Evolutionary conservation across 2,113 vertebrate species (phyloP).

Genomic region (Vidua macroura): DNA sequence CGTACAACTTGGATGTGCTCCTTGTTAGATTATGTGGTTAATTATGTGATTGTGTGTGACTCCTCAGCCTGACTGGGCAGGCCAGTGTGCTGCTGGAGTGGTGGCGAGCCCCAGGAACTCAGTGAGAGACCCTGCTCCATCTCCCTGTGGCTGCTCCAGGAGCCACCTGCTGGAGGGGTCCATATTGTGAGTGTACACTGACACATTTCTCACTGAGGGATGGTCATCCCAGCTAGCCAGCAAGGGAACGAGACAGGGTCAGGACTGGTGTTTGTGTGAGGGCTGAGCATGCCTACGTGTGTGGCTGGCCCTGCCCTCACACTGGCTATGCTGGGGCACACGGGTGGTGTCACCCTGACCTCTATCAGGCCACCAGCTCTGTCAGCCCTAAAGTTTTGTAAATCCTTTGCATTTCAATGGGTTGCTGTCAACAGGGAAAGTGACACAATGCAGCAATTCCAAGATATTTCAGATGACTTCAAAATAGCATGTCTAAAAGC

Average conservation of each 20-base stretch:
- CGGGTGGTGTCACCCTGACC: background rate
- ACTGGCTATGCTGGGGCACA: background rate
- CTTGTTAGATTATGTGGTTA: background rate
- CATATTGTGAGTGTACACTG: fast-evolving
- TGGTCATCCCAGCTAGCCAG: too few species aligned
- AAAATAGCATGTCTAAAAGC: background rate
- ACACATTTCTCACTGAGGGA: background rate
- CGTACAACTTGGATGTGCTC: fast-evolving
- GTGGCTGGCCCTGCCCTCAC: fast-evolving
- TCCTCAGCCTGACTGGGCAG: background rate
- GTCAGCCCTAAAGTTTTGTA: background rate
- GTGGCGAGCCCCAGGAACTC: background rate
- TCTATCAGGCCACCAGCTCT: background rate
- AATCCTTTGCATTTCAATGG: background rate
- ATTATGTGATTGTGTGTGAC: too few species aligned
- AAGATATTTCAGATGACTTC: background rate
- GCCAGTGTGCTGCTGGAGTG: background rate
- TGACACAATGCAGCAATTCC: fast-evolving
- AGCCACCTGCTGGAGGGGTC: background rate
- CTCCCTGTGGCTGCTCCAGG: background rate
- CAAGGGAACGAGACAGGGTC: fast-evolving
- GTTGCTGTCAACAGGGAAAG: background rate
- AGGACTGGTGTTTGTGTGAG: fast-evolving
- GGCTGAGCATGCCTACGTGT: background rate
- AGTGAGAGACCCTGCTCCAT: background rate